Percentiles rank a stretch among this genome's conserved stretches.
Conservation (phyloP, 2,113 vertebrate species). For the Albula glossodonta region DNA sequence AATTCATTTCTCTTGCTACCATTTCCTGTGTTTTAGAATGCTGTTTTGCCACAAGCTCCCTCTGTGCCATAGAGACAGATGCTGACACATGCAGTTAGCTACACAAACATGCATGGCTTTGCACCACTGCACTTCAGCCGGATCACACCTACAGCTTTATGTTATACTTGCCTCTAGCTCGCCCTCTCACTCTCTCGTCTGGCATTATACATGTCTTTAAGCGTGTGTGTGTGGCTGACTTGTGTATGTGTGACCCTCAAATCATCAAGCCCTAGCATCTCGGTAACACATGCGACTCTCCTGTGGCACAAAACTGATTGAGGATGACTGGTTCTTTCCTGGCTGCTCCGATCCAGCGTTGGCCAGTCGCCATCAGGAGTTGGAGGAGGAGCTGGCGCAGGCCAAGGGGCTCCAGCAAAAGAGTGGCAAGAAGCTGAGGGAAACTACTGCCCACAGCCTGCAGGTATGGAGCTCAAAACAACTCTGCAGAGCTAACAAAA, state of each 20-base stretch:
- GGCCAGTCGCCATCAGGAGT: conserved; percentile 88
- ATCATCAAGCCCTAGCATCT: conserved; percentile 28
- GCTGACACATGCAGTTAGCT: not conserved
- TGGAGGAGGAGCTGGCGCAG: conserved; percentile 90
- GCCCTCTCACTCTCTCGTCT: not conserved
- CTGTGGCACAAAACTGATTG: conserved; percentile 99
- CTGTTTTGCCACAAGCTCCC: conserved; percentile 14
- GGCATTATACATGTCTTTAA: not conserved
- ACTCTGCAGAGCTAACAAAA: not conserved
- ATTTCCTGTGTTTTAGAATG: conserved; percentile 32
- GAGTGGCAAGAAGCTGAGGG: conserved; percentile 68
- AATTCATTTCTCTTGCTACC: not conserved
- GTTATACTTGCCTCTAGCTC: conserved; percentile 34
- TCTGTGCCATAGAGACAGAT: not conserved
- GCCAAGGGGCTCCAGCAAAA: conserved; percentile 66
- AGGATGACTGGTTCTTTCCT: conserved; percentile 99
- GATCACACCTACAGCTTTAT: conserved; percentile 22
- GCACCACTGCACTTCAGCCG: conserved; percentile 10
- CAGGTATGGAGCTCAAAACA: conserved; percentile 67
- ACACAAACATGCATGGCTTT: conserved; percentile 51
- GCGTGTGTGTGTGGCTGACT: conserved; percentile 46
- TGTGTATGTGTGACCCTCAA: conserved; percentile 41
- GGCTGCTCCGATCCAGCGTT: conserved; percentile 96
- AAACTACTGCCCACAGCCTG: conserved; percentile 67
- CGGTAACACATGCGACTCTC: conserved; percentile 61